These are phyloP conservation scores for Coluber constrictor DNA, from an alignment of 2,797 vertebrate species.

Conservation along the genomic window DNA sequence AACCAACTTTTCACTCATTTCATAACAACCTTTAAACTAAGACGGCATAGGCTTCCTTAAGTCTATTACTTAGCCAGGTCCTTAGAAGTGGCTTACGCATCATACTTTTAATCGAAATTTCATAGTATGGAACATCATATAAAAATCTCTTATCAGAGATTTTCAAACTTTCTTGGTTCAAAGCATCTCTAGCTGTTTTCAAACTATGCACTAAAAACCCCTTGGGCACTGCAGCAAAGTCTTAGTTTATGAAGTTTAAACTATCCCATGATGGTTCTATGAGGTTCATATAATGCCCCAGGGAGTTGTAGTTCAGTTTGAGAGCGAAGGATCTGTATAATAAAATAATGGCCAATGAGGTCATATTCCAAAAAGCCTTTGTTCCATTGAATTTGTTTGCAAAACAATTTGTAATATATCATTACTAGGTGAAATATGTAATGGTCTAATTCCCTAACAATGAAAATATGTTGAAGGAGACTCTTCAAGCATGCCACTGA, in stretches of 20 bases:
- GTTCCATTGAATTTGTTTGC: constrained; percentile 39
- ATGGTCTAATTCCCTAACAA: constrained; percentile 36
- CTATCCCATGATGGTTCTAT: not conserved
- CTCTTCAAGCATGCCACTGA: constrained; percentile 15
- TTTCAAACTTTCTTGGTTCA: not conserved
- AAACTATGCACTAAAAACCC: not conserved
- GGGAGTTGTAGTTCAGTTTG: not conserved
- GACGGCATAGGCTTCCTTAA: not conserved
- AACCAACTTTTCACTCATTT: not conserved
- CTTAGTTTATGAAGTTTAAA: not conserved
- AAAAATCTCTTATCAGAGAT: not conserved
- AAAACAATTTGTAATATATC: constrained; percentile 31
- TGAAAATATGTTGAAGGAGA: constrained; percentile 28
- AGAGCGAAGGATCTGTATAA: not conserved
- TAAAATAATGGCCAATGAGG: not conserved
- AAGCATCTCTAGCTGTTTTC: not conserved
- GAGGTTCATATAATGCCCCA: not conserved
- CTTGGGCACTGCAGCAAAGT: not conserved
- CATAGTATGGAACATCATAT: not conserved
- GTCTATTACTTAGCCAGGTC: not conserved
- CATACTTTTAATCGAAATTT: not conserved
- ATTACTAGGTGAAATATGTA: constrained; percentile 42
- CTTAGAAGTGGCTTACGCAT: not conserved
- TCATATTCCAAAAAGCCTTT: not conserved
- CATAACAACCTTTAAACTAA: not conserved